These are phyloP conservation scores for Capreolus pygargus DNA, from an alignment of 2,113 vertebrate genomes.

Conservation along the genomic window DNA sequence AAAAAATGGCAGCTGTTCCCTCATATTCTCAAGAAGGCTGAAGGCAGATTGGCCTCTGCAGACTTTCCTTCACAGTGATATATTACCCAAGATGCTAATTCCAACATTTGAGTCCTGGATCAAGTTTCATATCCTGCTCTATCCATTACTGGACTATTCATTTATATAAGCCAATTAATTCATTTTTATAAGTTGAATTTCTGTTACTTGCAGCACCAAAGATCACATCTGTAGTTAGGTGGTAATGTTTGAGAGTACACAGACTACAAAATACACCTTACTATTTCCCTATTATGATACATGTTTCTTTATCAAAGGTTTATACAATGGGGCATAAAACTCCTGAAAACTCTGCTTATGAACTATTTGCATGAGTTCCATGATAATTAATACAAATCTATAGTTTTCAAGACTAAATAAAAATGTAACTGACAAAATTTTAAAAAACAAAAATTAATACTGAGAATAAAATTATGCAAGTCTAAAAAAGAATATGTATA, in stretches of 20 bases:
- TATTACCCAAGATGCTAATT: background rate
- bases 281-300: background rate
- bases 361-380: background rate
- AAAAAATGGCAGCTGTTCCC: background rate
- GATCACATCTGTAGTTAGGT: background rate
- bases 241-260: background rate
- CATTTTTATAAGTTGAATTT: background rate
- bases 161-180: background rate
- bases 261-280: background rate
- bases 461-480: background rate
- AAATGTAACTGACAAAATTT: background rate
- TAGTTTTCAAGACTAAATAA: background rate
- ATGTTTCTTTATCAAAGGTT: background rate
- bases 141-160: background rate
- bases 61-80: background rate
- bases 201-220: background rate
- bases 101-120: background rate
- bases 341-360: background rate
- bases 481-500: background rate
- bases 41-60: background rate
- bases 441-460: background rate
- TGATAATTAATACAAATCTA: background rate
- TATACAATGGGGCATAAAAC: background rate
- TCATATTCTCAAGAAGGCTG: background rate
- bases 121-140: no score